These are phyloP conservation scores for Aquatica leii DNA, from an alignment of 2,888 invertebrate genomes.

Conservation along the genomic window DNA sequence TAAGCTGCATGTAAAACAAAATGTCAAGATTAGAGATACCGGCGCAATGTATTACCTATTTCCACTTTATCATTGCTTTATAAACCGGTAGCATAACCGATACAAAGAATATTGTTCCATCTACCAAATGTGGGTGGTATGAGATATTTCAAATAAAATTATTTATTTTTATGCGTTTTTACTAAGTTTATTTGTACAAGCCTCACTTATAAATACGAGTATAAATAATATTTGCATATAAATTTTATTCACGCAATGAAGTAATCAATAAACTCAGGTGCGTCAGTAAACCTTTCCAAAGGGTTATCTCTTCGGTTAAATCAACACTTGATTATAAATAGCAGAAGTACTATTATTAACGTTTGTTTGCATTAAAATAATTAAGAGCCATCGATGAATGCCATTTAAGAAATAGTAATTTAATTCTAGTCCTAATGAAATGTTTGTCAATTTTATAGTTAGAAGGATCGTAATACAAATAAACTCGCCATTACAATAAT, in stretches of 20 bases:
- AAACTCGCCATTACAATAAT: no score
- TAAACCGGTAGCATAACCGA: conserved; percentile 24
- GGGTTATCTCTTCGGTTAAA: neutral
- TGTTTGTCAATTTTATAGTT: no score
- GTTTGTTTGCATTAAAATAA: no score
- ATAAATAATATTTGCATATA: no score
- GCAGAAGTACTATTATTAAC: neutral
- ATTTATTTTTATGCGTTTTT: neutral
- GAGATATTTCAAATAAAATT: neutral
- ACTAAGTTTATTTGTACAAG: no score
- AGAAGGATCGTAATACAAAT: no score
- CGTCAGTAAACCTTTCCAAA: neutral
- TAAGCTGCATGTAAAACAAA: conserved; percentile 16
- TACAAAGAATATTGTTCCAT: conserved; percentile 15
- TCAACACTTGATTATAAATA: neutral
- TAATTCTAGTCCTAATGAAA: no score
- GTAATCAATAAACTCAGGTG: conserved; percentile 1
- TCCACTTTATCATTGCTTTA: conserved; percentile 17
- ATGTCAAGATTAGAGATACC: conserved; percentile 22
- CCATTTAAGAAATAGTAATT: no score
- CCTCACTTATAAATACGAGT: neutral
- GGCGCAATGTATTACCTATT: conserved; percentile 20
- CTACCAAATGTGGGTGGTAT: neutral
- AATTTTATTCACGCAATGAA: neutral
- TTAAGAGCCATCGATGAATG: no score